Percentiles rank a stretch among this genome's conserved stretches.
Evolutionary conservation across 2,113 vertebrate genomes (phyloP).

Genomic region (Peromyscus leucopus): DNA sequence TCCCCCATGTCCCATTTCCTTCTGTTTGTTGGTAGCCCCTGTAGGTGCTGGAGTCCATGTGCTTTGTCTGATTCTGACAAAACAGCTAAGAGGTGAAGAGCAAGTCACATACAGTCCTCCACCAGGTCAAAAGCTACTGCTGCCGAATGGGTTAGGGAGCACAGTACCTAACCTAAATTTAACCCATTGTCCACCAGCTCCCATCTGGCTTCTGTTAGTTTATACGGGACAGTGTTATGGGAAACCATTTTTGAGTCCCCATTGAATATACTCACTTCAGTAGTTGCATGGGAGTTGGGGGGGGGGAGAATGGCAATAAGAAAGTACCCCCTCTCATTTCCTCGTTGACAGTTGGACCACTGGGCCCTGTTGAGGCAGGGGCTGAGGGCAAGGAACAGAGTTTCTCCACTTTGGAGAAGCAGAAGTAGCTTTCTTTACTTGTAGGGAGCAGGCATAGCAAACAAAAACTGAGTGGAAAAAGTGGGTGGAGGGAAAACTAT

Average conservation of each 20-base stretch:
- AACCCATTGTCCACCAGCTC: constrained; percentile 42
- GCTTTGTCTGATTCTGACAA: constrained; percentile 54
- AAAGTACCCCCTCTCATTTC: constrained; percentile 27
- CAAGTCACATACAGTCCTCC: neutral
- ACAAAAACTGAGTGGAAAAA: neutral
- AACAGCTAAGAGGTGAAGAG: constrained; percentile 53
- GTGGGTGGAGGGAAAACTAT: constrained; percentile 45
- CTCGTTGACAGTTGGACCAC: constrained; percentile 22
- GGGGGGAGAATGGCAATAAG: neutral
- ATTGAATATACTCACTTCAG: constrained; percentile 15
- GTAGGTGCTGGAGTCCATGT: constrained; percentile 53
- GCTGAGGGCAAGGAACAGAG: neutral
- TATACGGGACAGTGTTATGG: constrained; percentile 46
- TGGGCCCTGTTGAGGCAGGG: neutral
- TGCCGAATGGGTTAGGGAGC: neutral
- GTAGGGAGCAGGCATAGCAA: neutral
- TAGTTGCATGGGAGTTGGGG: constrained; percentile 33
- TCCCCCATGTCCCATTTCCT: constrained; percentile 8
- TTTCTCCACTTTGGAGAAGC: neutral
- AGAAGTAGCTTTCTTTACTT: constrained; percentile 19
- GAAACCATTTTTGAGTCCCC: constrained; percentile 37
- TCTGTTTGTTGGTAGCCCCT: constrained; percentile 5
- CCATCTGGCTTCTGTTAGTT: constrained; percentile 52
- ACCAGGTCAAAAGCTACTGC: constrained; percentile 1
- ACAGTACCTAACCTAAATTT: constrained; percentile 33